These are phyloP conservation scores for Ennomos fuscantarius DNA, from an alignment of 2,888 invertebrate genomes.

Conservation along the genomic window DNA sequence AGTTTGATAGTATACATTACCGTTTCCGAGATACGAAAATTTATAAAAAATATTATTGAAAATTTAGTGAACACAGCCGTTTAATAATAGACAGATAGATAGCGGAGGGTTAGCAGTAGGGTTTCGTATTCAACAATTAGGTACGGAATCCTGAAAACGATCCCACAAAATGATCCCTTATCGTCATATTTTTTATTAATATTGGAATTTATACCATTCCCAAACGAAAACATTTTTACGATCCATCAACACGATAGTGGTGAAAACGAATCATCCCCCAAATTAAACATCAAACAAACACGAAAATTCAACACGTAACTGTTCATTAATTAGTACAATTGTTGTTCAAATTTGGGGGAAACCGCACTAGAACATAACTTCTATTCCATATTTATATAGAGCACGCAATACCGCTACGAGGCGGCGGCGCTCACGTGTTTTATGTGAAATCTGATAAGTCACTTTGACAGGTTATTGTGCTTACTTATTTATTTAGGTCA, in stretches of 20 bases:
- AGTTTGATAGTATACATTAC: too few species aligned
- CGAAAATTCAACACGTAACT: constrained; percentile 48
- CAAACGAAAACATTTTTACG: constrained; percentile 8
- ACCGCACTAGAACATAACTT: constrained; percentile 13
- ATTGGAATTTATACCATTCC: constrained; percentile 6
- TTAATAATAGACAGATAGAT: too few species aligned
- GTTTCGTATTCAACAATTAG: too few species aligned
- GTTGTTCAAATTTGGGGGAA: constrained; percentile 57
- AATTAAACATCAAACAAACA: constrained; percentile 57
- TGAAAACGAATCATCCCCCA: constrained; percentile 44
- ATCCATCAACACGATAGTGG: constrained; percentile 14
- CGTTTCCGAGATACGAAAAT: too few species aligned
- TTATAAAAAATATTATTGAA: too few species aligned
- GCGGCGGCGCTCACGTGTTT: constrained; percentile 16
- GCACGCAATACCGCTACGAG: constrained; percentile 12
- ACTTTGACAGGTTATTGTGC: constrained; percentile 28
- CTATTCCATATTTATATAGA: constrained; percentile 30
- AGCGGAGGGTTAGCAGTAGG: too few species aligned
- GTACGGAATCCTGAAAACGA: too few species aligned
- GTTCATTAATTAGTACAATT: constrained; percentile 76
- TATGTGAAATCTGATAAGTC: constrained; percentile 31
- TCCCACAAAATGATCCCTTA: too few species aligned
- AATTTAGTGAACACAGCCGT: too few species aligned
- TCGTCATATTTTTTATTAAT: constrained; percentile 2
- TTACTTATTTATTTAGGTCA: constrained; percentile 27